A percentile compares a stretch with the other conserved stretches of the same genome.
phyloP scores from a whole-genome alignment of 2,797 vertebrate genomes.

The Euthynnus affinis region DNA sequence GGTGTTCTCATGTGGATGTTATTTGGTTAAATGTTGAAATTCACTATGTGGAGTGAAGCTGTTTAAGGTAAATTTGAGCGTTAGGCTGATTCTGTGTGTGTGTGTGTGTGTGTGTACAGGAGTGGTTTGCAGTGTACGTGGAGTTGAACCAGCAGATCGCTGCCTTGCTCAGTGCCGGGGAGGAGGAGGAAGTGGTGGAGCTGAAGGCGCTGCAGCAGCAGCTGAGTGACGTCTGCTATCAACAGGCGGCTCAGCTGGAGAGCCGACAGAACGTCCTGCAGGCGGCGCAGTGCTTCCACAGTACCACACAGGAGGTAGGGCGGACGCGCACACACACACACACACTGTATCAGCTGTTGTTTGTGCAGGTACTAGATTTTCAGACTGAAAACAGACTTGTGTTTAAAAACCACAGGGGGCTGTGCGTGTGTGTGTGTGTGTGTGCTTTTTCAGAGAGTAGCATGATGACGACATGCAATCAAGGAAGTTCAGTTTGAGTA shows the following conservation, averaged over 20 bases:
- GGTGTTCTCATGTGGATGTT: no score
- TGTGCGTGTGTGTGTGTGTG: no score
- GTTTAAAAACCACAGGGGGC: no score
- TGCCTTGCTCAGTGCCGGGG: constrained; percentile 92
- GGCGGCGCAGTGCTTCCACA: constrained; percentile 95
- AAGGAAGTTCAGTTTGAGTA: no score
- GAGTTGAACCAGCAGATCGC: constrained; percentile 99
- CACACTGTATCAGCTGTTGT: neutral
- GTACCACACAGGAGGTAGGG: constrained; percentile 94
- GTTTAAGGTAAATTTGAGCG: neutral
- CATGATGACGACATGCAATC: no score
- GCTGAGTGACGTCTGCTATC: constrained; percentile 97
- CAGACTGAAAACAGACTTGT: neutral
- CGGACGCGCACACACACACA: neutral
- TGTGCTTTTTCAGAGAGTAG: no score
- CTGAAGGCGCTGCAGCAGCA: constrained; percentile 96
- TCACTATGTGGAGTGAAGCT: neutral
- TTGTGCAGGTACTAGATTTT: neutral
- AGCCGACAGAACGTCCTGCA: constrained; percentile 96
- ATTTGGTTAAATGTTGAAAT: no score
- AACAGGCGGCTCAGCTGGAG: constrained; percentile 97
- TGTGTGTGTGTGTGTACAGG: constrained; percentile 79
- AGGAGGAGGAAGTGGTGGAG: constrained; percentile 95
- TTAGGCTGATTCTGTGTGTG: neutral
- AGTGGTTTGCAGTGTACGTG: constrained; percentile 99